Conservation (phyloP, 2,113 vertebrate species). For the Sinocyclocheilus anophthalmus region DNA sequence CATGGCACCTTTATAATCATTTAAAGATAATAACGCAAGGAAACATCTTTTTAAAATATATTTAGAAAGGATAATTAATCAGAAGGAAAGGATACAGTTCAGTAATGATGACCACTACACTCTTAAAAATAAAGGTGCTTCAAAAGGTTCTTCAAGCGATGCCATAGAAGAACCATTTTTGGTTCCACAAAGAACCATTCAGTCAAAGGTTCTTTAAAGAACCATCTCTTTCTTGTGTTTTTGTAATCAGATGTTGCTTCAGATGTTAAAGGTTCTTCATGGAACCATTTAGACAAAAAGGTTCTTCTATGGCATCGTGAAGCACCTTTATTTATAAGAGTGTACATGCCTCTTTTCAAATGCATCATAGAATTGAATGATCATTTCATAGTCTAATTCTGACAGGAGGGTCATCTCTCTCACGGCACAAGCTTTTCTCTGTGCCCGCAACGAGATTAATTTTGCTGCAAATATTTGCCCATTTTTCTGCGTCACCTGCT, state of each 20-base stretch:
- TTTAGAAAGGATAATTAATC: background rate
- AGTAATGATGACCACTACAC: constrained; percentile 85
- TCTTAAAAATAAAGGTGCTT: no score
- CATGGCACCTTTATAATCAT: constrained; percentile 81
- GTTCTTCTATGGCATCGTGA: no score
- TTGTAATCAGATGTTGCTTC: no score
- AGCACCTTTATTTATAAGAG: no score
- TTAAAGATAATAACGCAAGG: constrained; percentile 59
- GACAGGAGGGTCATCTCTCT: constrained; percentile 87
- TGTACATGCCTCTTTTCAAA: constrained; percentile 86
- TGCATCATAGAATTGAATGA: constrained; percentile 89
- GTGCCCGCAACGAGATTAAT: constrained; percentile 85
- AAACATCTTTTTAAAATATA: background rate
- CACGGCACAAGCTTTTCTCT: constrained; percentile 80
- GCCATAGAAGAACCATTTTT: no score
- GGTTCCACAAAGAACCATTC: no score
- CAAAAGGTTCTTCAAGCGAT: no score
- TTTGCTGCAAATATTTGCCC: constrained; percentile 87
- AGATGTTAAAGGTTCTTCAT: no score
- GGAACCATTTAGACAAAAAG: no score
- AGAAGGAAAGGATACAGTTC: constrained; percentile 87
- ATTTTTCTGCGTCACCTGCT: constrained; percentile 84
- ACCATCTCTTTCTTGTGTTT: no score
- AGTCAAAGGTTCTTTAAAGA: no score
- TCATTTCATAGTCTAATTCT: constrained; percentile 81